Evolutionary conservation across 2,888 invertebrate species (phyloP), one percentile per base, ranked within the genome.

Genomic region (Rotaria macrura): DNA sequence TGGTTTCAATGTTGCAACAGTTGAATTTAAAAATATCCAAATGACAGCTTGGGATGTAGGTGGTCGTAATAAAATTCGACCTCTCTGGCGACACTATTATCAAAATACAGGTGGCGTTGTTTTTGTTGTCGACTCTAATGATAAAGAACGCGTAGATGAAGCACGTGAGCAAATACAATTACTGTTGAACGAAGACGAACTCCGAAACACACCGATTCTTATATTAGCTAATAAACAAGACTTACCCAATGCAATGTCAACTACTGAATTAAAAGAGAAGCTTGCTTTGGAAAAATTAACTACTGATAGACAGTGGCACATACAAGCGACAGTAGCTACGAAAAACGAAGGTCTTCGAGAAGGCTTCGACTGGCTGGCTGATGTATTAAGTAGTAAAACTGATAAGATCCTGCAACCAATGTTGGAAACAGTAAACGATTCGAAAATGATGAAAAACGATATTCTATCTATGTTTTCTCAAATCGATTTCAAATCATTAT

Each of bases 141-240:
- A 99, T 92, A 94, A 97, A 92, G 98, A 99, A 93, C 95, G 97
- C 94, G 95, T 98, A 89, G 96, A 96, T 84, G 98, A 99, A 92
- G 98, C 97, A 89, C 94, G 96, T 90, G 97, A 98, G 92, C 98
- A 99, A 92, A 93, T 99, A 91, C 96, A 96, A 96, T 93, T 97
- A 92, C 98, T 99, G 98, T 93, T 99, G 92, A 96, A 96, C 89
- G 98, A 99, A 93, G 98, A 99, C 92, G 98, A 99, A 92, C 93
- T 99, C 89, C 94, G 98, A 92, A 98, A 99, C 94, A 98, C 98
- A 88, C 97, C 97, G 89, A 94, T 99, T 90, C 93, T 99, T 91
- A 97, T 99, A 92, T 99, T 99, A 92, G 98, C 98, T 91, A 99
- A 99, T 94, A 99, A 99, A 94, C 97, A 98, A 94, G 99, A 99